Evolutionary conservation across 2,797 vertebrate species (phyloP).

Genomic region (Enteromius fasciolatus): DNA sequence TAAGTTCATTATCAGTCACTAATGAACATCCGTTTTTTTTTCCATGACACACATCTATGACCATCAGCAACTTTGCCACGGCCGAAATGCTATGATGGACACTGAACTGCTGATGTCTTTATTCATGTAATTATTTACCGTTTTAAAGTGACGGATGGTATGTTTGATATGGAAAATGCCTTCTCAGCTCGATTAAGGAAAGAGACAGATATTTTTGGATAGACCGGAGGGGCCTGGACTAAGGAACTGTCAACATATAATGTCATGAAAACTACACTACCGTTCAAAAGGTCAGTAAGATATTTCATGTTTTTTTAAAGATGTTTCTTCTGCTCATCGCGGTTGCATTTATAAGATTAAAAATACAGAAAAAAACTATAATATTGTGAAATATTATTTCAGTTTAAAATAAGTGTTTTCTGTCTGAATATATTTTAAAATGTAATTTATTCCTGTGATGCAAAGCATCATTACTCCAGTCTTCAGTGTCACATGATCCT

Average conservation of each 20-base stretch:
- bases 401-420: no score
- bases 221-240: not conserved
- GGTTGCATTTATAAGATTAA: no score
- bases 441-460: no score
- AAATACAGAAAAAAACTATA: no score
- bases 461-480: no score
- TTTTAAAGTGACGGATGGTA: slow-evolving; percentile 5
- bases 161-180: slow-evolving; percentile 30
- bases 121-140: slow-evolving; percentile 57
- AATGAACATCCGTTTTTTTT: slow-evolving; percentile 43
- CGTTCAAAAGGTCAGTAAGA: no score
- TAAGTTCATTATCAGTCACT: slow-evolving; percentile 23
- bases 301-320: no score
- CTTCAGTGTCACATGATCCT: no score
- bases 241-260: slow-evolving; percentile 4
- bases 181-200: slow-evolving; percentile 38
- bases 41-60: slow-evolving; percentile 33
- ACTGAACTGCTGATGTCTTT: slow-evolving; percentile 76
- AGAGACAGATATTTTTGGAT: slow-evolving; percentile 33
- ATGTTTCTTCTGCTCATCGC: no score
- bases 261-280: not conserved
- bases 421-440: no score
- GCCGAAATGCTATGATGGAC: slow-evolving; percentile 65
- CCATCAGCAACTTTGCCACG: slow-evolving; percentile 66
- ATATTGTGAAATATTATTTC: no score